phyloP scores from a whole-genome alignment of 2,113 vertebrate genomes.

The Zosterops hypoxanthus region DNA sequence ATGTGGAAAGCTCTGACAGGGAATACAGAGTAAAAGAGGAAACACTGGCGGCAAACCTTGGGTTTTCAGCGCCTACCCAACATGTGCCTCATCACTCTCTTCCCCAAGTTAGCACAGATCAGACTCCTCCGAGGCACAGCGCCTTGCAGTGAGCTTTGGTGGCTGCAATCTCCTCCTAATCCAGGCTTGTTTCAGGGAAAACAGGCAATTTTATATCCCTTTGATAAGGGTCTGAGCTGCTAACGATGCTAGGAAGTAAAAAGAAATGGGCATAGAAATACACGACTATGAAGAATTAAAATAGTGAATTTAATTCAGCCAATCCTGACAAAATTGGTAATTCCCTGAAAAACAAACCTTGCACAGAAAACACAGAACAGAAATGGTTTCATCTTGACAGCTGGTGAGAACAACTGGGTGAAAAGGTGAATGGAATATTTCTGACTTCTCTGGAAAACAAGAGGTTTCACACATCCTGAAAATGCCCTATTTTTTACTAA shows the following conservation, averaged over 20 bases:
- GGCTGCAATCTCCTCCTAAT: neutral
- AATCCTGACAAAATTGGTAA: neutral
- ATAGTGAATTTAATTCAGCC: conserved; percentile 30
- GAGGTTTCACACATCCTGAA: neutral
- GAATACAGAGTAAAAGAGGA: neutral
- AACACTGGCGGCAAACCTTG: neutral
- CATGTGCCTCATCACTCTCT: neutral
- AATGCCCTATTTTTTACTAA: neutral
- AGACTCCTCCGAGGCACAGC: neutral
- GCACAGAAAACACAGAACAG: conserved; percentile 11
- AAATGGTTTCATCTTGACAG: neutral
- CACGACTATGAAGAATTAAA: conserved; percentile 7
- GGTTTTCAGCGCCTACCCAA: neutral
- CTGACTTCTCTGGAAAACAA: neutral
- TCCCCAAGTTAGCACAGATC: neutral
- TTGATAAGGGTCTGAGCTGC: neutral
- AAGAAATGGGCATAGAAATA: conserved; percentile 26
- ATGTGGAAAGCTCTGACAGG: neutral
- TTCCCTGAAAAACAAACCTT: conserved; percentile 20
- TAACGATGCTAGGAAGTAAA: neutral
- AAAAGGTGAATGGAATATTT: neutral
- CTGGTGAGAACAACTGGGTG: neutral
- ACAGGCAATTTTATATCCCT: neutral
- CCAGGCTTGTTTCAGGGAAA: neutral
- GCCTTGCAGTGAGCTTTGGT: neutral